phyloP scores from a whole-genome alignment of 2,113 vertebrate species.

The Cinclus mexicanus region DNA sequence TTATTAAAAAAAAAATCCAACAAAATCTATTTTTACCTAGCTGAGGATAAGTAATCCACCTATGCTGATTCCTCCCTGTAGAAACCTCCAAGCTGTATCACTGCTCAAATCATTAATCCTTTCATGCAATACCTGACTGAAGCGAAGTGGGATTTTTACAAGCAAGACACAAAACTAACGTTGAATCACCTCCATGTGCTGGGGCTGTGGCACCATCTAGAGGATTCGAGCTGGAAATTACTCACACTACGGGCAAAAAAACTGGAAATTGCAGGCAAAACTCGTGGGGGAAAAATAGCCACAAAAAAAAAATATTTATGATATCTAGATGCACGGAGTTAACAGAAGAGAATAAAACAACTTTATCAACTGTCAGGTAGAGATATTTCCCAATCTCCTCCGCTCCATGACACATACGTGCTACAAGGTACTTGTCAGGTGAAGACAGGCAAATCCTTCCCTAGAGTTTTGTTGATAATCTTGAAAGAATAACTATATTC shows the following conservation, averaged over 20 bases:
- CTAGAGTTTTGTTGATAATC: neutral
- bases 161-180: neutral
- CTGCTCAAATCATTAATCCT: conserved; percentile 4
- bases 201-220: conserved; percentile 76
- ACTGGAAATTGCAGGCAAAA: neutral
- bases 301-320: neutral
- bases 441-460: neutral
- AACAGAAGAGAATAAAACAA: neutral
- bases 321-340: neutral
- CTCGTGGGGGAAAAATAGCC: too few relatives aligned
- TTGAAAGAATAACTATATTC: neutral
- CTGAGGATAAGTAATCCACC: neutral
- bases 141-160: neutral
- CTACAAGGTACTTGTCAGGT: neutral
- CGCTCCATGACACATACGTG: neutral
- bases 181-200: neutral
- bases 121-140: neutral
- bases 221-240: conserved; percentile 43
- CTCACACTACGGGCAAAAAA: neutral
- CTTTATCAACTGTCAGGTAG: neutral
- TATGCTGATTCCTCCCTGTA: neutral
- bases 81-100: neutral
- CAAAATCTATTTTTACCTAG: neutral
- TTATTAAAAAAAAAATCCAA: neutral
- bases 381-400: neutral